Base-by-base conservation (phyloP, 2,797 vertebrate genomes). In the Dendrocincla fuliginosa region DNA sequence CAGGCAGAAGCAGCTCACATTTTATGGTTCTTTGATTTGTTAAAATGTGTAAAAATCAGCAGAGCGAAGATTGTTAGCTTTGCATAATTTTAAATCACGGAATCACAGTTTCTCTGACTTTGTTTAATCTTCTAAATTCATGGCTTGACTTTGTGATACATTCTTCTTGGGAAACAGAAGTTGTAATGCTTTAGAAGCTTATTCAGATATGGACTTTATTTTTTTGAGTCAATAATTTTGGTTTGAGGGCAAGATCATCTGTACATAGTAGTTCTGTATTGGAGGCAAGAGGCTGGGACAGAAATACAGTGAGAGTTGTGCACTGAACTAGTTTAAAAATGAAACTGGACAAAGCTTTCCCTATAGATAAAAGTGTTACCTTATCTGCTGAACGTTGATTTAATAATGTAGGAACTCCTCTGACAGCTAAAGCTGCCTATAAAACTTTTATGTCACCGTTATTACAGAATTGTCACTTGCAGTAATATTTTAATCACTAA, bases 361-460 rank as follows among this genome's bases (percentile, higher is more conserved):
- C 42, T 37, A 5, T 56, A 87, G 70, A 77, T 47, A 47, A 59
- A 89, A 76, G 47, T 46, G 60, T 84, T 92, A 28, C 28, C 76
- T 81, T 60, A 90, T 77, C 47, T 70, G 46, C 24, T 84, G 80
- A 75, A 96, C 75, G 87, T 47, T 87, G 93, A 96, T 96, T 97
- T 97, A 96, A 70, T 92, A 88, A 94, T 30, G 3, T 39, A 87
- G 64, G 78, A 85, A 82, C 73, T 93, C 85, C 81, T 78, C 89
- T 96, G 95, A 88, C 94, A 92, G 92, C 79, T 83, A 78, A 94
- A 79, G 44, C 79, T 92, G 84, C 69, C 85, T 70, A 84, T 97
- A 96, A 98, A 98, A 91, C 19, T 85, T 97, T 94, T 77, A 97
- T 96, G 80, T 95, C 81, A 75, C 76, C 2, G 0, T 97, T 96